A percentile compares a stretch with the other conserved stretches of the same genome.
Conservation (phyloP, 2,797 vertebrate species). For the Synanceia verrucosa region DNA sequence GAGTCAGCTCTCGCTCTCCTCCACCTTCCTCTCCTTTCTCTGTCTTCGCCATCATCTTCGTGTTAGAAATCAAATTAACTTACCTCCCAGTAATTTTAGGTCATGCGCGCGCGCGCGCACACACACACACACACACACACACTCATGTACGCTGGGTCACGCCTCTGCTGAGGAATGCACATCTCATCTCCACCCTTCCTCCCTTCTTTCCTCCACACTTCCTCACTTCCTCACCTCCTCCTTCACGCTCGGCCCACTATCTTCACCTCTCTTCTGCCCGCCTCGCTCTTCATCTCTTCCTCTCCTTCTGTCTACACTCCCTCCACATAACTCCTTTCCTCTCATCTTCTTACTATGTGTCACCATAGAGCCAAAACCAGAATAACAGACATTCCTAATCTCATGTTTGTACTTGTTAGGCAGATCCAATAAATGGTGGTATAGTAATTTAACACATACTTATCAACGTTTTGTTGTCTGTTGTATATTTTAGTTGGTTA, state of each 20-base stretch:
- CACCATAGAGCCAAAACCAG: neutral
- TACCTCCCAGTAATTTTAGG: slow-evolving; percentile 44
- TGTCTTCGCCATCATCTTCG: slow-evolving; percentile 39
- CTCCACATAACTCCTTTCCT: slow-evolving; percentile 11
- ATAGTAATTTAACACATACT: neutral
- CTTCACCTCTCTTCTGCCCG: slow-evolving; percentile 38
- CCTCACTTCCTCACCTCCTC: slow-evolving; percentile 45
- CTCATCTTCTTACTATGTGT: neutral
- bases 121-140: slow-evolving; percentile 4
- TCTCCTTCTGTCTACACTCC: neutral
- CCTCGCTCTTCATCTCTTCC: slow-evolving; percentile 34
- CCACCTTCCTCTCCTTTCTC: slow-evolving; percentile 16
- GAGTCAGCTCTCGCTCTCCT: slow-evolving; percentile 61
- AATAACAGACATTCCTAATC: neutral
- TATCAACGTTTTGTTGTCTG: neutral
- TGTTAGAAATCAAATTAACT: slow-evolving; percentile 59
- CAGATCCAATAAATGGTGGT: neutral
- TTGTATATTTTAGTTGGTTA: neutral
- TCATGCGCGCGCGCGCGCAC: slow-evolving; percentile 5
- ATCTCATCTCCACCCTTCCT: slow-evolving; percentile 44
- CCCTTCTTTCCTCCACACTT: slow-evolving; percentile 27
- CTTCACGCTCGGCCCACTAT: slow-evolving; percentile 28
- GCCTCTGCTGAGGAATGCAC: slow-evolving; percentile 65
- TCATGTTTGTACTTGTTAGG: slow-evolving; percentile 6
- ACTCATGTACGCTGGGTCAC: slow-evolving; percentile 19